Conservation (phyloP, 2,797 vertebrate species). For the Chrosomus eos region DNA sequence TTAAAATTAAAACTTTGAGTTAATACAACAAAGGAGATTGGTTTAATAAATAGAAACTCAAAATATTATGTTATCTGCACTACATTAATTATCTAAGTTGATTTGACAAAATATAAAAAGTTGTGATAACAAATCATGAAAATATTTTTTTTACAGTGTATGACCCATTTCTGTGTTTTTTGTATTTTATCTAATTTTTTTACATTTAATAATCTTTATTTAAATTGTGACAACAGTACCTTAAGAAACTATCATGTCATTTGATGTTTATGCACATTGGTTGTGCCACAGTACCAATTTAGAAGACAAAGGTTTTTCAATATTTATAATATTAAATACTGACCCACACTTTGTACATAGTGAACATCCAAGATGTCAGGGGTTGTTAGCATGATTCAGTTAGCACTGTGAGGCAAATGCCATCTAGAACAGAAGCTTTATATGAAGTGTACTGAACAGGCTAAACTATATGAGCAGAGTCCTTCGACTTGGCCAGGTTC, state of each 20-base stretch:
- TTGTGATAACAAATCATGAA: no score
- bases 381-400: background rate
- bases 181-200: no score
- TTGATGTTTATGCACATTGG: background rate
- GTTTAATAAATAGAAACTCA: no score
- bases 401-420: background rate
- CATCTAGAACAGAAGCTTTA: background rate
- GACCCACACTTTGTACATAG: background rate
- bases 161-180: no score
- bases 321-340: background rate
- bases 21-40: no score
- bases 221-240: background rate
- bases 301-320: background rate
- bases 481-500: background rate
- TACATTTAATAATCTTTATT: no score
- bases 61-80: no score
- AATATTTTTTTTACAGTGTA: no score
- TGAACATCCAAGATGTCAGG: background rate
- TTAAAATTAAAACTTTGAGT: no score
- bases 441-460: background rate
- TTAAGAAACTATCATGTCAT: background rate
- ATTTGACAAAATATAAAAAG: no score
- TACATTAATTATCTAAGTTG: no score
- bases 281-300: background rate
- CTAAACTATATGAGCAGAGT: slow-evolving; percentile 1